These are phyloP conservation scores for Chymomyza amoena DNA, from an alignment of 2,888 invertebrate genomes.

Conservation along the genomic window DNA sequence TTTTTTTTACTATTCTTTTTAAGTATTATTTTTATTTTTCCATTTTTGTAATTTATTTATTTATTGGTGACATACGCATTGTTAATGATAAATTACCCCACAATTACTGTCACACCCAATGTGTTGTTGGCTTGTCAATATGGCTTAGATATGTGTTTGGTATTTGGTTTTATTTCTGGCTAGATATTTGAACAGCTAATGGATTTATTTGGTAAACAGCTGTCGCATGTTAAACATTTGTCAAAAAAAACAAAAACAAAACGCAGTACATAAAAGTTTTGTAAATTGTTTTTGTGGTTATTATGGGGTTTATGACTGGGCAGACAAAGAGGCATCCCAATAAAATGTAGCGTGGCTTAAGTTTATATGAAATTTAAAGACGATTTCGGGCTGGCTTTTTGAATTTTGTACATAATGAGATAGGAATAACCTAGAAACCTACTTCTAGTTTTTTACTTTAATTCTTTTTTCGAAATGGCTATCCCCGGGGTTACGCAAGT, in stretches of 20 bases:
- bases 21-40: not conserved
- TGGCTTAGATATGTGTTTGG: not conserved
- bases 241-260: constrained; percentile 56
- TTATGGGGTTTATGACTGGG: constrained; percentile 8
- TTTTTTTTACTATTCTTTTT: not conserved
- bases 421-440: too few species aligned
- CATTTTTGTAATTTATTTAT: constrained; percentile 14
- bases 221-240: constrained; percentile 68
- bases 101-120: constrained; percentile 17
- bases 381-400: not conserved
- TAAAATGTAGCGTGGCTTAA: not conserved
- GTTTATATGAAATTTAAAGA: too few species aligned
- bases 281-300: not conserved
- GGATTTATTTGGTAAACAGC: constrained; percentile 70
- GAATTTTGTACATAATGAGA: not conserved
- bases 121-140: constrained; percentile 30
- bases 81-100: constrained; percentile 21
- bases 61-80: constrained; percentile 15
- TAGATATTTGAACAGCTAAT: constrained; percentile 62
- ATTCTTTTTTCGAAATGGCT: too few species aligned
- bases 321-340: constrained; percentile 42
- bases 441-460: too few species aligned
- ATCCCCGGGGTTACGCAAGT: too few species aligned
- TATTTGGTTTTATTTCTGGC: constrained; percentile 9
- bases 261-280: constrained; percentile 46